A percentile compares a stretch with the other conserved stretches of the same genome.
phyloP scores from a whole-genome alignment of 2,888 invertebrate species.

The Polietes domitor region DNA sequence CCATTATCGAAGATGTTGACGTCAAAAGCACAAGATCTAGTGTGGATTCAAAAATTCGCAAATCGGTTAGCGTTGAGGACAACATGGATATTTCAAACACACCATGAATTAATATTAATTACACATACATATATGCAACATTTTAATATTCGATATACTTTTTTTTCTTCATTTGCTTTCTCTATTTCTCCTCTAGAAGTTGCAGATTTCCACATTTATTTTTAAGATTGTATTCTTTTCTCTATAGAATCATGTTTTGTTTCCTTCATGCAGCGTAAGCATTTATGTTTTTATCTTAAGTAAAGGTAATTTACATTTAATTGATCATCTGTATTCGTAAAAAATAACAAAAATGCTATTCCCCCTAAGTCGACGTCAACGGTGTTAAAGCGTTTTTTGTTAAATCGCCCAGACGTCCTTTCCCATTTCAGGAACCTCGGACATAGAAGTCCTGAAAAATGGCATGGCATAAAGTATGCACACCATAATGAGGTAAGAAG shows the following conservation, averaged over 20 bases:
- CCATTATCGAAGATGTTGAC: constrained; percentile 76
- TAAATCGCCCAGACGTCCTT: too few relatives aligned
- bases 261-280: constrained; percentile 50
- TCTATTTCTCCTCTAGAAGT: constrained; percentile 39
- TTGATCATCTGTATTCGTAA: background rate
- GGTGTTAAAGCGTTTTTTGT: too few relatives aligned
- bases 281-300: constrained; percentile 56
- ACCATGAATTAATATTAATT: constrained; percentile 81
- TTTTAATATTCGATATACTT: constrained; percentile 32
- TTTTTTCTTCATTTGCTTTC: too few relatives aligned
- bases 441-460: too few relatives aligned
- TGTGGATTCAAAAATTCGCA: constrained; percentile 82
- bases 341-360: background rate
- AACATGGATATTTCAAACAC: constrained; percentile 92
- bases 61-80: constrained; percentile 83
- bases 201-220: constrained; percentile 41
- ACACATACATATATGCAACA: constrained; percentile 29
- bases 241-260: constrained; percentile 43
- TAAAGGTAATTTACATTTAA: constrained; percentile 43
- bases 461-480: too few relatives aligned
- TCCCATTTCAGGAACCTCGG: too few relatives aligned
- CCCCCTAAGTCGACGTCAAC: too few relatives aligned
- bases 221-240: constrained; percentile 32
- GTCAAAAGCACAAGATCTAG: constrained; percentile 76
- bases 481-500: too few relatives aligned